These are phyloP conservation scores for Prunella himalayana DNA, from an alignment of 2,113 vertebrate species.

Conservation along the genomic window DNA sequence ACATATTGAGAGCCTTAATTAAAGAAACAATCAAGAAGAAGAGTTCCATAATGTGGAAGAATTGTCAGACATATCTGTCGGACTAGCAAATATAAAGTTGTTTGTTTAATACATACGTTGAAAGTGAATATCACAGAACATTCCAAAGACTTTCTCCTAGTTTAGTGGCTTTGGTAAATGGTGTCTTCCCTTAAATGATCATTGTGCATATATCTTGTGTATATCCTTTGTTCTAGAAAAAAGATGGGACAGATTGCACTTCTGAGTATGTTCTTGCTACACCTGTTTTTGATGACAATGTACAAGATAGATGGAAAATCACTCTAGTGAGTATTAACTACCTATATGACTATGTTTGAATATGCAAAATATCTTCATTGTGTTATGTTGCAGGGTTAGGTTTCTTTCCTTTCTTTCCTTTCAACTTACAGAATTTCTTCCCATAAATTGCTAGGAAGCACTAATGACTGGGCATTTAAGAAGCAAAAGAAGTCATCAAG, in stretches of 20 bases:
- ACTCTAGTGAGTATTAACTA: background rate
- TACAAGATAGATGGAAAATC: background rate
- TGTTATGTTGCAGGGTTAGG: background rate
- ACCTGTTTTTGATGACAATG: background rate
- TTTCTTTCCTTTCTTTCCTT: background rate
- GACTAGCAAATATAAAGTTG: background rate
- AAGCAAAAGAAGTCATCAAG: background rate
- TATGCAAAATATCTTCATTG: background rate
- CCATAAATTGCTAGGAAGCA: background rate
- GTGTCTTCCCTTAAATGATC: background rate
- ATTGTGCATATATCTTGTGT: background rate
- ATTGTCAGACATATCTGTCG: background rate
- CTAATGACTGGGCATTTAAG: background rate
- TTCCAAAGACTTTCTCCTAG: background rate
- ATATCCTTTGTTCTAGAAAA: background rate
- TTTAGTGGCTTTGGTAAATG: background rate
- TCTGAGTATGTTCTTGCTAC: background rate
- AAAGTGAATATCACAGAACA: background rate
- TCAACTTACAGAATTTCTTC: background rate
- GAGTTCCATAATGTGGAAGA: background rate
- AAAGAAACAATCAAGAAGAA: background rate
- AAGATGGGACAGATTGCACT: background rate
- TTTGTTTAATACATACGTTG: background rate
- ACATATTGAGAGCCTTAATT: background rate
- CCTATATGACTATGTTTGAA: background rate